Conservation (phyloP, 2,113 vertebrate species). For the Sapayoa aenigma region DNA sequence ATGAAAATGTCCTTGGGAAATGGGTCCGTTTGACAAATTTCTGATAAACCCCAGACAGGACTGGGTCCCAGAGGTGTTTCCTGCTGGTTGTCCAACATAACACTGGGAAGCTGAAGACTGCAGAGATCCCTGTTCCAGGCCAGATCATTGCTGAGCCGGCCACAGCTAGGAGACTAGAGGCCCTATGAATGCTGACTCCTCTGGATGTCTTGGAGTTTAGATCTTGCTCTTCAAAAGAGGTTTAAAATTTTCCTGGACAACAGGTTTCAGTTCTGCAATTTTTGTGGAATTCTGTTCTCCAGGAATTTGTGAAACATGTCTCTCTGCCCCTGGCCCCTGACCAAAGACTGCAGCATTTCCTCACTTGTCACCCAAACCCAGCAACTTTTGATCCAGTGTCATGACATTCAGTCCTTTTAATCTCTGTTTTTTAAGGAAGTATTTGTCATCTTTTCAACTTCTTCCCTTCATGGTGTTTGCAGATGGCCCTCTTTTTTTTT, state of each 20-base stretch:
- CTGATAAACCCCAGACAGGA: background rate
- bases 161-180: background rate
- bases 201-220: background rate
- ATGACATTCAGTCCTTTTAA: background rate
- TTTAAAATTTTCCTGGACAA: background rate
- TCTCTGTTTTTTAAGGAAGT: background rate
- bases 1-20: background rate
- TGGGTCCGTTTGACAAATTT: background rate
- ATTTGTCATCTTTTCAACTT: background rate
- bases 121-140: background rate
- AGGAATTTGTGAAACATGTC: background rate
- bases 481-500: background rate
- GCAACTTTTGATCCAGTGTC: background rate
- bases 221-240: background rate
- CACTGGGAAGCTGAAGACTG: background rate
- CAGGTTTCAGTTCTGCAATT: background rate
- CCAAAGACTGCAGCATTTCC: background rate
- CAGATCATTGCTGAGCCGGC: background rate
- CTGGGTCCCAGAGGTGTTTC: background rate
- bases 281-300: background rate
- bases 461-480: background rate
- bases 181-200: background rate
- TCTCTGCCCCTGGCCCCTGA: accelerated
- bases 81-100: background rate
- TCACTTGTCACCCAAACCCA: background rate